phyloP scores from a whole-genome alignment of 2,797 vertebrate genomes.

The Oophaga sylvatica region DNA sequence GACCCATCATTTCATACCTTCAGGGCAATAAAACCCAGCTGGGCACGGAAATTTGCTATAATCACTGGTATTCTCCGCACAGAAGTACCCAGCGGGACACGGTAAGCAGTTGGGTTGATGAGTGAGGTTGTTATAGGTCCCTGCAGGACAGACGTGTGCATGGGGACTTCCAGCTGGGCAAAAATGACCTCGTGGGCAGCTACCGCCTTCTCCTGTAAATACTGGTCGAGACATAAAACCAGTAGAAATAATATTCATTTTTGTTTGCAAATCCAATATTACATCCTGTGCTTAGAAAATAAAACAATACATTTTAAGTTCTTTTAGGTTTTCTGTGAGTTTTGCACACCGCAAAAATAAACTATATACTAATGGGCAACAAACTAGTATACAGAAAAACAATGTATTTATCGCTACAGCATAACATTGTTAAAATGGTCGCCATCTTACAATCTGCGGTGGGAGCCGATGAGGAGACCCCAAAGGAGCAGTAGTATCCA shows the following conservation, averaged over 20 bases:
- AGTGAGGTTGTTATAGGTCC: conserved; percentile 84
- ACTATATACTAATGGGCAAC: too few relatives aligned
- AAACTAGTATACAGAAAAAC: not conserved
- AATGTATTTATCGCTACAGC: not conserved
- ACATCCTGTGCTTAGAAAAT: not conserved
- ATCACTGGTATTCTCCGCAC: conserved; percentile 81
- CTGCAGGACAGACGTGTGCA: conserved; percentile 82
- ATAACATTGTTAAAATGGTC: too few relatives aligned
- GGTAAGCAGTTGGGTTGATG: conserved; percentile 80
- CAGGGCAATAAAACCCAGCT: conserved; percentile 91
- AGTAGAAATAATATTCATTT: not conserved
- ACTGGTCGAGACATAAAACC: conserved; percentile 61
- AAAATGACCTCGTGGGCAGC: conserved; percentile 86
- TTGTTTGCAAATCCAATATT: not conserved
- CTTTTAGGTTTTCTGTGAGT: too few relatives aligned
- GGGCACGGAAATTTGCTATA: conserved; percentile 82
- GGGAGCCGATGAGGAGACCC: conserved; percentile 72
- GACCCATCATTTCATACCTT: conserved; percentile 73
- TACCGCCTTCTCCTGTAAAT: conserved; percentile 68
- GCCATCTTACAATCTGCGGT: conserved; percentile 77
- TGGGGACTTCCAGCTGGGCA: conserved; percentile 80
- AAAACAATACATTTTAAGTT: too few relatives aligned
- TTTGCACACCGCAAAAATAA: too few relatives aligned
- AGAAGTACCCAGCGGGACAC: conserved; percentile 89
- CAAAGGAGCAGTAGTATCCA: conserved; percentile 84